Evolutionary conservation across 2,888 invertebrate species (phyloP).

Genomic region (Scaptomyza tumidula): DNA sequence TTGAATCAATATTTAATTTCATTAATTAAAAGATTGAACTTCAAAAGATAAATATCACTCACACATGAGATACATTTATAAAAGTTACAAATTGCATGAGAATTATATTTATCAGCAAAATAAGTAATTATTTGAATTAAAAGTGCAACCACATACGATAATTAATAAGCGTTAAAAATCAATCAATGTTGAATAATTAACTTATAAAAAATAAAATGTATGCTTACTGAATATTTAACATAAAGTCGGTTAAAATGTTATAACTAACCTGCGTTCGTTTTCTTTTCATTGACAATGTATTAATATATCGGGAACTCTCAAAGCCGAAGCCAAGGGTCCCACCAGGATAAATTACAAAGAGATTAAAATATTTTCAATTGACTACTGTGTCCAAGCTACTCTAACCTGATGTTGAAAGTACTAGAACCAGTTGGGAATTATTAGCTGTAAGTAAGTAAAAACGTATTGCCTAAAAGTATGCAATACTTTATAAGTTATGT

Average conservation of each 20-base stretch:
- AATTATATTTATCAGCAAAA: background rate
- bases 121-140: background rate
- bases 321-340: constrained; percentile 80
- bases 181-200: background rate
- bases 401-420: background rate
- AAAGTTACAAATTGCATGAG: background rate
- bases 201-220: no score
- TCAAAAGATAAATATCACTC: background rate
- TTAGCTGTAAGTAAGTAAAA: constrained; percentile 1
- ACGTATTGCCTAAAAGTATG: constrained; percentile 40
- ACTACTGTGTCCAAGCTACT: fast-evolving
- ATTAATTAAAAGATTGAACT: no score
- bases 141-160: background rate
- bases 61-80: background rate
- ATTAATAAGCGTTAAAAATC: background rate
- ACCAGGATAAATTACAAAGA: constrained; percentile 81
- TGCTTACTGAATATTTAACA: no score
- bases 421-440: constrained; percentile 71
- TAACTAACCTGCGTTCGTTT: no score
- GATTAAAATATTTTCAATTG: constrained; percentile 68
- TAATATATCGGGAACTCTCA: constrained; percentile 73
- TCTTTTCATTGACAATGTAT: constrained; percentile 4
- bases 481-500: constrained; percentile 29
- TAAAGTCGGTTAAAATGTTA: no score
- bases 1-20: no score